Conservation (phyloP, 2,113 vertebrate species). For the Puffinus mauretanicus region DNA sequence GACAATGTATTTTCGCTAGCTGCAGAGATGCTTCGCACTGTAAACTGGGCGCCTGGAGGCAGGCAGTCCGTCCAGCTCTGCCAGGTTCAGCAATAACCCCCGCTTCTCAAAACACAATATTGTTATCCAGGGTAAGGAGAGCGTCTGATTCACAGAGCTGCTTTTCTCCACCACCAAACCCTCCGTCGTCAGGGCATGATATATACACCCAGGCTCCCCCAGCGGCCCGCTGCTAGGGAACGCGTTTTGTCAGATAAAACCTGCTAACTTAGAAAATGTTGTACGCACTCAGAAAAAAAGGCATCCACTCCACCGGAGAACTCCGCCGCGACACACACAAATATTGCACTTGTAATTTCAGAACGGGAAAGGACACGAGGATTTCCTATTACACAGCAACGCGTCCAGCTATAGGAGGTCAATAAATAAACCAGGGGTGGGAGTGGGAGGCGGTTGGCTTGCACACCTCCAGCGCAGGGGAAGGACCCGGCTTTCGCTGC, state of each 20-base stretch:
- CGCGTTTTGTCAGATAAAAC: conserved; percentile 27
- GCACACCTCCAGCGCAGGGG: neutral
- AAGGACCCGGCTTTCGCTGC: neutral
- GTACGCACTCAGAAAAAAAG: neutral
- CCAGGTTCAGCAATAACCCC: conserved; percentile 42
- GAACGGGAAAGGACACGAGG: conserved; percentile 71
- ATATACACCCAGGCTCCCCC: conserved; percentile 80
- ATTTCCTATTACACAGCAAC: conserved; percentile 76
- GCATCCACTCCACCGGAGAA: conserved; percentile 64
- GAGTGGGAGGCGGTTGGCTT: neutral
- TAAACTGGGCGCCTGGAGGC: conserved; percentile 83
- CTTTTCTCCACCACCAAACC: conserved; percentile 62
- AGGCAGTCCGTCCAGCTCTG: conserved; percentile 75
- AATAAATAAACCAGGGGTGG: conserved; percentile 86
- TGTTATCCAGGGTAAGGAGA: conserved; percentile 79
- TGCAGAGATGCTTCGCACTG: conserved; percentile 84
- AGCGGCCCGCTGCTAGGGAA: conserved; percentile 81
- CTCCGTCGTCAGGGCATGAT: conserved; percentile 73
- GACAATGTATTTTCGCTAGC: conserved; percentile 78
- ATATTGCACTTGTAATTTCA: conserved; percentile 93
- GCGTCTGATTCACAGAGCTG: conserved; percentile 75
- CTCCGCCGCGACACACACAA: conserved; percentile 68
- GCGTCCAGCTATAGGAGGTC: conserved; percentile 79
- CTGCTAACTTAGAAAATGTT: conserved; percentile 39
- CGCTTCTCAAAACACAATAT: conserved; percentile 51